phyloP scores from a whole-genome alignment of 2,797 vertebrate genomes.

The Eremophila alpestris region DNA sequence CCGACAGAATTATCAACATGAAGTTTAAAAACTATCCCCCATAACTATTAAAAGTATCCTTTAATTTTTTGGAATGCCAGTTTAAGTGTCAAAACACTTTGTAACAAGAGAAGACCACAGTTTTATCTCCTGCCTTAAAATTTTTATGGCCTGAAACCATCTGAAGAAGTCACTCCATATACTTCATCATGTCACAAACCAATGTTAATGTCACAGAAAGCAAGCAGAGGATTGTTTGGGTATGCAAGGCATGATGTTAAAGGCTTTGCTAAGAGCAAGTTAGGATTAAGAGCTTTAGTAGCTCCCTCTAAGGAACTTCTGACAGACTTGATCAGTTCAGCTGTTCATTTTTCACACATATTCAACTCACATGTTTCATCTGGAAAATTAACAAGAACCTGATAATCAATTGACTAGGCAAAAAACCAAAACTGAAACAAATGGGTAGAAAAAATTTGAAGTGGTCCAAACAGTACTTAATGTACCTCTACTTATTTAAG shows the following conservation, averaged over 20 bases:
- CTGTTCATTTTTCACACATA: not conserved
- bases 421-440: not conserved
- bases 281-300: constrained; percentile 38
- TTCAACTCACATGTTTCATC: not conserved
- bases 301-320: not conserved
- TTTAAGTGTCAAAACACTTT: not conserved
- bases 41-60: not conserved
- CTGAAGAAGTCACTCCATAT: not conserved
- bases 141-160: constrained; percentile 37
- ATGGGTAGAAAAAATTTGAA: not conserved
- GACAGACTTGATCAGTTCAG: not conserved
- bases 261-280: not conserved
- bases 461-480: not conserved
- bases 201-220: not conserved
- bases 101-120: not conserved
- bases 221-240: constrained; percentile 23
- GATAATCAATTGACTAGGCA: not conserved
- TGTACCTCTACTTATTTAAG: not conserved
- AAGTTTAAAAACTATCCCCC: not conserved
- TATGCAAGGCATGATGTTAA: constrained; percentile 10
- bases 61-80: not conserved
- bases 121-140: not conserved
- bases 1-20: not conserved
- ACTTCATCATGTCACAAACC: not conserved
- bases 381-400: not conserved